These are phyloP conservation scores for Amblyjoppa proteus DNA, from an alignment of 2,888 invertebrate genomes.

Conservation along the genomic window DNA sequence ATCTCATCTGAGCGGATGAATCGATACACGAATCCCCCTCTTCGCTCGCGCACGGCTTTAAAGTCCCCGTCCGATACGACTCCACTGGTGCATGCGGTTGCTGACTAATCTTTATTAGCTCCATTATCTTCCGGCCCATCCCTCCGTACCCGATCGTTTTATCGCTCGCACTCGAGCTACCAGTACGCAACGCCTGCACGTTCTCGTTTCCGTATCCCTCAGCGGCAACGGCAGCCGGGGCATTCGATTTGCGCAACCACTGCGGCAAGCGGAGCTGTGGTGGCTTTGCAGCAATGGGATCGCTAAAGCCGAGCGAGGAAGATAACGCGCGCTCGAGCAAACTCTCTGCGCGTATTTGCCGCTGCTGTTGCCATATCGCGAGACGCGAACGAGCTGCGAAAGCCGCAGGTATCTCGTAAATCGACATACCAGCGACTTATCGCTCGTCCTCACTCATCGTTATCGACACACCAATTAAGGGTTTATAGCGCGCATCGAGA, in stretches of 20 bases:
- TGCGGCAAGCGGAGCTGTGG: conserved; percentile 40
- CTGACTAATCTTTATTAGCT: conserved; percentile 67
- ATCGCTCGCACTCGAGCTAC: conserved; percentile 53
- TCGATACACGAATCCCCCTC: conserved; percentile 24
- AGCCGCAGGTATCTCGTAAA: conserved; percentile 60
- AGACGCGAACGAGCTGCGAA: conserved; percentile 41
- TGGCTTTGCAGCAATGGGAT: conserved; percentile 52
- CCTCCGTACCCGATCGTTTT: conserved; percentile 60
- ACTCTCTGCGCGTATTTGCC: conserved; percentile 35
- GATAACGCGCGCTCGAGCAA: conserved; percentile 49
- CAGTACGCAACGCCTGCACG: conserved; percentile 48
- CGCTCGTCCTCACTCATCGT: conserved; percentile 46
- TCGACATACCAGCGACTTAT: conserved; percentile 56
- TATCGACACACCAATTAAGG: conserved; percentile 49
- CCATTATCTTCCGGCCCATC: conserved; percentile 63
- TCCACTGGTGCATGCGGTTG: conserved; percentile 27
- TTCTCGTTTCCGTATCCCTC: conserved; percentile 52
- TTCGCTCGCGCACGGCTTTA: conserved; percentile 9
- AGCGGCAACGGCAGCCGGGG: conserved; percentile 9
- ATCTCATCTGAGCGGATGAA: conserved; percentile 10
- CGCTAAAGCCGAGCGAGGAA: conserved; percentile 54
- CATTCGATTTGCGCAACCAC: conserved; percentile 60
- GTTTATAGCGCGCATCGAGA: neutral
- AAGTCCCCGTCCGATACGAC: conserved; percentile 22
- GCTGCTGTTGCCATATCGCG: conserved; percentile 28